Evolutionary conservation across 2,113 vertebrate genomes (phyloP).

Genomic region (Galbula dea): DNA sequence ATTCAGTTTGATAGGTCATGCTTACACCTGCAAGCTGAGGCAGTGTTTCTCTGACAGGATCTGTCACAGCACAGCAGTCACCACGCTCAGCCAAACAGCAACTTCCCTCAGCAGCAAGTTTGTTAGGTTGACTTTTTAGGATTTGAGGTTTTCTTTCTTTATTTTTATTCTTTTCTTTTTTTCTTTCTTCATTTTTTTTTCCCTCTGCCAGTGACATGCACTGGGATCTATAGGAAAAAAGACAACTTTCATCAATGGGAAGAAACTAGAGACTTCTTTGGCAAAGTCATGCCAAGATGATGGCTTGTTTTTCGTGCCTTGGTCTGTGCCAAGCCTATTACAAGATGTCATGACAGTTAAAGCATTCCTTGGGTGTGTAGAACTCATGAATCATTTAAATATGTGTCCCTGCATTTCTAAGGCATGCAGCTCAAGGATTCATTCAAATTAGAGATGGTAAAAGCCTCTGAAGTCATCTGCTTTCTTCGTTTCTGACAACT

Average conservation of each 20-base stretch:
- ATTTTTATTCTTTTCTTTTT: too few species aligned
- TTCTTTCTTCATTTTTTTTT: rapidly evolving
- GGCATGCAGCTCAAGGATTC: not conserved
- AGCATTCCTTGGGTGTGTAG: not conserved
- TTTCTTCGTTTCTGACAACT: not conserved
- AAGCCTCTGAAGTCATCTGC: not conserved
- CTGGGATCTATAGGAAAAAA: not conserved
- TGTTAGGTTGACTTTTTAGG: conserved; percentile 37
- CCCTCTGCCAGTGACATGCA: not conserved
- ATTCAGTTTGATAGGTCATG: conserved; percentile 74
- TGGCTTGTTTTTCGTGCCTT: not conserved
- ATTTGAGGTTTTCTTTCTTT: not conserved
- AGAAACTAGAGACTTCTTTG: not conserved
- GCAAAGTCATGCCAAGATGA: not conserved
- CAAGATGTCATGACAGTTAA: not conserved
- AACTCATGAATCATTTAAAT: not conserved
- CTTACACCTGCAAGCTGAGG: conserved; percentile 66
- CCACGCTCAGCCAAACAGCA: conserved; percentile 47
- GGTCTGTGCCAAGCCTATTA: not conserved
- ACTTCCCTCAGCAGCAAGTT: conserved; percentile 51
- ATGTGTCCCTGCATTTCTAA: not conserved
- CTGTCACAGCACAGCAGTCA: conserved; percentile 69
- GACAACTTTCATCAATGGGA: not conserved
- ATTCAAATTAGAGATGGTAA: not conserved
- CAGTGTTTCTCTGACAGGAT: conserved; percentile 61